phyloP scores from a whole-genome alignment of 2,888 invertebrate species.

The Clostera curtula region DNA sequence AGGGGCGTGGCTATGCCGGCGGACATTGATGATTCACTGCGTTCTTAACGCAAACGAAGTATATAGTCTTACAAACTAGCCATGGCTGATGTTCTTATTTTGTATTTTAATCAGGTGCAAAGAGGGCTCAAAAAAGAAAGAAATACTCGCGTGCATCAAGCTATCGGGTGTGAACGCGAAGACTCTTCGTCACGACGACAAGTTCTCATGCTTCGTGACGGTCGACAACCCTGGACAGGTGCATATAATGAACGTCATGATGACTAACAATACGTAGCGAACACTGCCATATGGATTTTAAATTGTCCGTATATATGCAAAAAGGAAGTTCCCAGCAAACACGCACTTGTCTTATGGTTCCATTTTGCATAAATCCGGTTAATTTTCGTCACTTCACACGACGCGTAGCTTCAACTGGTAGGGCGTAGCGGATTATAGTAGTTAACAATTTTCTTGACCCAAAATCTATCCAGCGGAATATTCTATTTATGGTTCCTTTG shows the following conservation, averaged over 20 bases:
- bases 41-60: no score
- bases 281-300: constrained; percentile 20
- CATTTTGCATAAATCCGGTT: no score
- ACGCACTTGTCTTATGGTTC: no score
- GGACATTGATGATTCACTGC: not conserved
- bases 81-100: not conserved
- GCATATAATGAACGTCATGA: constrained; percentile 73
- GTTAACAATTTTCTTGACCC: no score
- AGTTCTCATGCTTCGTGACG: constrained; percentile 75
- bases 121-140: constrained; percentile 54
- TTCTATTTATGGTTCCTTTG: no score
- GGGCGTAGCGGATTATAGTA: no score
- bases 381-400: no score
- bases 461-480: no score
- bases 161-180: constrained; percentile 60
- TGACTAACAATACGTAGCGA: constrained; percentile 33
- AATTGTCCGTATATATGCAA: constrained; percentile 13
- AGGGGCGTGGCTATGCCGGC: no score
- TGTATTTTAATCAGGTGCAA: constrained; percentile 55
- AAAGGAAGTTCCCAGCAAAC: no score
- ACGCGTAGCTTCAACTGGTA: no score
- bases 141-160: constrained; percentile 64
- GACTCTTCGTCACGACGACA: constrained; percentile 52
- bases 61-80: no score
- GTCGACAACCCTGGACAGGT: constrained; percentile 76